phyloP scores from a whole-genome alignment of 2,797 vertebrate species.

The Chelonia mydas region DNA sequence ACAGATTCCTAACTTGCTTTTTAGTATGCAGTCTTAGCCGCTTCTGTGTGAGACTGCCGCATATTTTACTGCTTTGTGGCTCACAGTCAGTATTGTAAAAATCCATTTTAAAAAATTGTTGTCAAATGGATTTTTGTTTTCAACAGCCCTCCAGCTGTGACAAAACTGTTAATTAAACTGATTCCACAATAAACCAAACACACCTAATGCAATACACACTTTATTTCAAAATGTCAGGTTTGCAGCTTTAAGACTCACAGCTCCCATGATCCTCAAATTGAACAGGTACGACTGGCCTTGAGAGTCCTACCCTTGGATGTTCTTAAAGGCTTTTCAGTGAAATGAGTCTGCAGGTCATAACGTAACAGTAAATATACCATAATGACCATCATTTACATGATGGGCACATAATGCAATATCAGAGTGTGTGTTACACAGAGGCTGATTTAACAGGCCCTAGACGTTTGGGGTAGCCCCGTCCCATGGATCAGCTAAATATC shows the following conservation, averaged over 20 bases:
- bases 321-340: constrained; percentile 33
- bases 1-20: constrained; percentile 3
- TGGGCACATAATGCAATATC: background rate
- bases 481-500: background rate
- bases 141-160: constrained; percentile 43
- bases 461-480: fast-evolving
- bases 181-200: constrained; percentile 54
- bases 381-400: constrained; percentile 24
- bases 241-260: background rate
- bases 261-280: background rate
- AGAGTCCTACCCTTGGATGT: background rate
- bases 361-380: background rate
- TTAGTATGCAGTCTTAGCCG: constrained; percentile 51
- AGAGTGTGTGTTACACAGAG: fast-evolving
- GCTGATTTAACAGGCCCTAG: background rate
- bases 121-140: constrained; percentile 38
- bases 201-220: background rate
- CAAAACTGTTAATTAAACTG: constrained; percentile 70
- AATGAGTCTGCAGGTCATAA: constrained; percentile 21
- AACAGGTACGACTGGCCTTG: background rate
- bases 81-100: background rate
- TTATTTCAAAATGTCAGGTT: background rate
- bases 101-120: background rate
- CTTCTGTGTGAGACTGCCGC: constrained; percentile 55
- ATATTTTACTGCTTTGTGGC: constrained; percentile 62